Percentiles rank a stretch among this genome's conserved stretches.
phyloP scores from a whole-genome alignment of 2,113 vertebrate genomes.

The Antennarius striatus region DNA sequence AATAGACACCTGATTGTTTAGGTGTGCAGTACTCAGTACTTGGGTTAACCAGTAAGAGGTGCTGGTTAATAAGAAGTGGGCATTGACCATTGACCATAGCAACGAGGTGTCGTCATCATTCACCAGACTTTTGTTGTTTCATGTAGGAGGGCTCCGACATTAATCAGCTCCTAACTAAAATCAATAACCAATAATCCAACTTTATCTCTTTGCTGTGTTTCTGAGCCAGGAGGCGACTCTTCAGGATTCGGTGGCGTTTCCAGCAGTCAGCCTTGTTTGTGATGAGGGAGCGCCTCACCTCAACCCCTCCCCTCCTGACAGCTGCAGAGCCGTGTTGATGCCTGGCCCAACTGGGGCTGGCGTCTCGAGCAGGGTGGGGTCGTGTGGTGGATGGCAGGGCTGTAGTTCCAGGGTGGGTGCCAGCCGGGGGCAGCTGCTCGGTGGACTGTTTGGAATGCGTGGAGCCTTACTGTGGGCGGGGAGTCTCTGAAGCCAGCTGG shows the following conservation, averaged over 20 bases:
- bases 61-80: no score
- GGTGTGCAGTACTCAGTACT: no score
- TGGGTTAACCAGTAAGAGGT: no score
- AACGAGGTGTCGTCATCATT: no score
- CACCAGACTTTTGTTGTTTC: no score
- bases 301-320: constrained; percentile 19
- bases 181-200: no score
- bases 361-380: constrained; percentile 27
- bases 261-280: constrained; percentile 30
- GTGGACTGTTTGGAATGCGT: constrained; percentile 7
- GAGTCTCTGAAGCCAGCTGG: constrained; percentile 27
- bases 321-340: constrained; percentile 42
- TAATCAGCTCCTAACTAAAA: no score
- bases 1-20: no score
- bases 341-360: constrained; percentile 24
- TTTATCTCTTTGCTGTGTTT: no score
- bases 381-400: constrained; percentile 30
- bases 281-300: constrained; percentile 4
- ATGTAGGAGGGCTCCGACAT: no score
- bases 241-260: constrained; percentile 12
- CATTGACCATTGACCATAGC: no score
- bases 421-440: constrained; percentile 50
- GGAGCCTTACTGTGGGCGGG: neutral
- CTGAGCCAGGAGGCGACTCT: neutral
- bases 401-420: constrained; percentile 7